Evolutionary conservation across 1,140 invertebrate genomes (phyloP), one percentile per base, ranked within the genome.

Genomic region (Heliconius himera): DNA sequence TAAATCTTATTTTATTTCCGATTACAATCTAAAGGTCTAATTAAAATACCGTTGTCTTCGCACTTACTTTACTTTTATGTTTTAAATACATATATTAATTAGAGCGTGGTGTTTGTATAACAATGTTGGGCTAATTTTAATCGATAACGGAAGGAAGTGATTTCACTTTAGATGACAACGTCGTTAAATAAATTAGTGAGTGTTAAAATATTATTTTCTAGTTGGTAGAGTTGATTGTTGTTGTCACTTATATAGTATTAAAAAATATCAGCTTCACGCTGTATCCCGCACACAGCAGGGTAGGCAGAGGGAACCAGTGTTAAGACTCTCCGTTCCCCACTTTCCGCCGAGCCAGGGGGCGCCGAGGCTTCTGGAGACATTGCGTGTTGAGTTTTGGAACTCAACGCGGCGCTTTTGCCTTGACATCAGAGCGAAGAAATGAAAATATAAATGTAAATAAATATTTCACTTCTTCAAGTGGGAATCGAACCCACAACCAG

Each of bases 81-180:
- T 80, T 66, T 36, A 74, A 46, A 66, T 60, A 26, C 11, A 26
- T 60, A 13, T n/a, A 66, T 78, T 74, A 74, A 78, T 29, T 78
- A 74, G 70, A 80, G 78, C 74, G 70, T 80, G 78, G 29, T 29
- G 49, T 41, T 74, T 51, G 29, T 56, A 33, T 38, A 79, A 71
- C 41, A 60, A 16, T 70, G 26, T 54, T 71, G 29, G 49, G 26
- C 60, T 73, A 54, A 51, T 38, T 29, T 76, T 77, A 79, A 81
- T 82, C 72, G 81, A 84, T 82, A 74, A 70, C 72, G 79, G 79
- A 73, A 74, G 74, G 77, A 76, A 76, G 78, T 80, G 83, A 78
- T 82, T 82, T 81, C 78, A 73, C 81, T 74, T 74, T 56, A 16
- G 22, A 66, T 26, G 56, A 16, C 22, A 66, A 26, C 22, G 22